Evolutionary conservation across 2,888 invertebrate species (phyloP), one percentile per base, ranked within the genome.

Genomic region (Lithosia quadra): DNA sequence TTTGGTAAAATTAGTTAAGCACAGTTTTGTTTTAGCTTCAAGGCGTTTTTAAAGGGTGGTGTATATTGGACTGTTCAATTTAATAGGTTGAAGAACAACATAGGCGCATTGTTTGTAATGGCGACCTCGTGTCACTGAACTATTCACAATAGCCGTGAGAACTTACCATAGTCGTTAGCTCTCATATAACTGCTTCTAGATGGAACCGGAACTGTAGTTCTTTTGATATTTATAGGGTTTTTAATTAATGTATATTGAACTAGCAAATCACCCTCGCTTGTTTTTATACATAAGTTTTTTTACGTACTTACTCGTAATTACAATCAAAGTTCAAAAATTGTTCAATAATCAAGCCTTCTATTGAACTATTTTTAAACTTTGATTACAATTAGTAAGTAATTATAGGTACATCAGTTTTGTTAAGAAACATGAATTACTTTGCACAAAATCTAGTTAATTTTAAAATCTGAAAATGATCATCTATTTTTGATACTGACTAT

Each of bases 101-200:
- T 73, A 82, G 80, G 75, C 67, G 66, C 65, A 81, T 77, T 69
- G 74, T 75, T 68, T 33, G 34, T 13, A 18, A n/a, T 58, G n/a
- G 58, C 77, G 75, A 77, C 77, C 83, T 71, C 80, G 84, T 89
- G 92, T 91, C 91, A 91, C 84, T 92, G 92, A 92, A 91, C 92
- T 78, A 73, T 66, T 79, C 75, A 90, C 91, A 90, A 81, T 79
- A 56, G 63, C 34, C 79, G 79, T 80, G 81, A 68, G 90, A 90
- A 90, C 84, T 76, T 57, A 85, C 81, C 67, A 68, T 76, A 61
- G 81, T 72, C 53, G 73, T 73, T 65, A 33, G 15, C 63, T 63
- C 72, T 75, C 74, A 76, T 71, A 71, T 62, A 68, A 74, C 66
- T 71, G 66, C 39, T 68, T 55, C 43, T 67, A 13, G 56, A 18